Base-by-base conservation (phyloP, 1,140 invertebrate genomes). In the Trachymyrmex cornetzi region DNA sequence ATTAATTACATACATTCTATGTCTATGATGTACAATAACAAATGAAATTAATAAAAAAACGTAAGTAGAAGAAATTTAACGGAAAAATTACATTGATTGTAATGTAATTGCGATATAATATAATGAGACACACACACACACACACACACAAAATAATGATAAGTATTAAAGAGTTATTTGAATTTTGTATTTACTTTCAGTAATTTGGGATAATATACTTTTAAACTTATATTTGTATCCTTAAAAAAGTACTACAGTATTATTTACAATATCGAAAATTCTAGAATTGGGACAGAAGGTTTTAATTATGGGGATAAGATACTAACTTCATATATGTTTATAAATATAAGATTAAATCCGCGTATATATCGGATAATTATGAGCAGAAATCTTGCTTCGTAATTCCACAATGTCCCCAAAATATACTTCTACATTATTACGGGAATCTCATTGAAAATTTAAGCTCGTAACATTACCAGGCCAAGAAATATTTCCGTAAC, bases 371-470 rank as follows among this genome's bases (percentile, higher is more conserved):
- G 12, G 57, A 27, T 82, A 59, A 82, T 72, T 22, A 53, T 24
- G 22, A 7, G 24, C 7, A 3, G 55, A 61, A 84, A 74, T 74
- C n/a, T 84, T 84, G 48, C 66, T 82, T 44, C 55, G 14, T 22
- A 72, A 82, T 59, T 71, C 3, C n/a, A 81, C 16, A 12, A 24
- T 82, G 79, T 61, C 38, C 19, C 12, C 59, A 30, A 61, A 84
- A 61, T 72, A 82, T 61, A 48, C 12, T 59, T 59, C 34, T 55
- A n/a, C 38, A n/a, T 82, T 82, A 72, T 82, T 61, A 61, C 38
- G 38, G 14, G 24, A 82, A 24, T 27, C 27, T 84, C 80, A 74
- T 82, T 38, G 27, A 84, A 75, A 44, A 84, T 84, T 74, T 84
- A 75, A 63, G 38, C 50, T 38, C n/a, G 38, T 84, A 74, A 63